phyloP scores from a whole-genome alignment of 2,888 invertebrate species.

The Anticlea derivata region DNA sequence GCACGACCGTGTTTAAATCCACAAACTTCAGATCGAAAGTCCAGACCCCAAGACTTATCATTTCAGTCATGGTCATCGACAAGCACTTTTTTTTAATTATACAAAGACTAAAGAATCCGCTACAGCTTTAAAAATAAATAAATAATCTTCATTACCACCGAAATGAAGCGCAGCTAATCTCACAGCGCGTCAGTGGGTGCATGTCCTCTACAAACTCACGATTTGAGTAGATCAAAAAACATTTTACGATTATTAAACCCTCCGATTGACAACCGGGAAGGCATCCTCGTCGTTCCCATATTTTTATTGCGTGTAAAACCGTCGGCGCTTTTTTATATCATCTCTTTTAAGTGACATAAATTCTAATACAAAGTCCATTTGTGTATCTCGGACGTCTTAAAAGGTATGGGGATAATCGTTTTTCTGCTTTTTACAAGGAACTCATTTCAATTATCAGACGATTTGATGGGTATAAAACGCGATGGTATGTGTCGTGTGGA shows the following conservation, averaged over 20 bases:
- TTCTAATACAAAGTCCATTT: conserved; percentile 84
- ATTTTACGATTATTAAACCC: conserved; percentile 83
- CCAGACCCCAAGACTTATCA: too few relatives aligned
- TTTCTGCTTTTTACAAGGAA: conserved; percentile 83
- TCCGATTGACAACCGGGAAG: conserved; percentile 80
- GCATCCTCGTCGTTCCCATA: conserved; percentile 77
- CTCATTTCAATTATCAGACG: conserved; percentile 83
- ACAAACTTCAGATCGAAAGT: too few relatives aligned
- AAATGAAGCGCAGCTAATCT: conserved; percentile 38
- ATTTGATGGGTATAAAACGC: conserved; percentile 80
- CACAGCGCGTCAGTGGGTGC: conserved; percentile 34
- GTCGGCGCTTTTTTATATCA: conserved; percentile 82
- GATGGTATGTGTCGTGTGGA: conserved; percentile 73
- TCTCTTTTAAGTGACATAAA: conserved; percentile 83
- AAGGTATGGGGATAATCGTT: conserved; percentile 82
- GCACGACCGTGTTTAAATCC: too few relatives aligned
- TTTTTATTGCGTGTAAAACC: conserved; percentile 83
- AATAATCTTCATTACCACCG: conserved; percentile 22
- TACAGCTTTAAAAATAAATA: conserved; percentile 19
- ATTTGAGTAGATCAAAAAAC: conserved; percentile 72
- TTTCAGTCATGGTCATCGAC: neutral
- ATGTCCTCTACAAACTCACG: conserved; percentile 44
- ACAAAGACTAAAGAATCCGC: neutral
- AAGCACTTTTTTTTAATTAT: too few relatives aligned
- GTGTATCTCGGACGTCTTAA: conserved; percentile 83